phyloP scores from a whole-genome alignment of 2,113 vertebrate species.

The Collichthys lucidus region DNA sequence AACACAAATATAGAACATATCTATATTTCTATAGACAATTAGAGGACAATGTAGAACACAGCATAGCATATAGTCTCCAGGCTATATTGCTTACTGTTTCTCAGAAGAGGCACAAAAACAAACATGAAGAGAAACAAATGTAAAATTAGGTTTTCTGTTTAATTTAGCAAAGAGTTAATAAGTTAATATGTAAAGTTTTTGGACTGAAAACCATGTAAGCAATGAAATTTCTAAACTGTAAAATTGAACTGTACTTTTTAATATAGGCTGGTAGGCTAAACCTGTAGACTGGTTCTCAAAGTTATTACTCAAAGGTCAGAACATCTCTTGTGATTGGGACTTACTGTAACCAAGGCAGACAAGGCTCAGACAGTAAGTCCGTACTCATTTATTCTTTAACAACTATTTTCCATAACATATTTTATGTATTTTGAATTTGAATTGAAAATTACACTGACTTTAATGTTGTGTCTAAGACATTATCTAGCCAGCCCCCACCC shows the following conservation, averaged over 20 bases:
- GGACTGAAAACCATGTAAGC: not conserved
- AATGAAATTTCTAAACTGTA: not conserved
- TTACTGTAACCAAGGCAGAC: too few relatives aligned
- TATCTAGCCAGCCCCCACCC: too few relatives aligned
- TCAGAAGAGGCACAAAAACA: slow-evolving; percentile 12
- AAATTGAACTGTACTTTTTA: not conserved
- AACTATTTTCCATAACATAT: too few relatives aligned
- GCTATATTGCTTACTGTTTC: slow-evolving; percentile 10
- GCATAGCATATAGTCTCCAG: not conserved
- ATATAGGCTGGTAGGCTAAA: not conserved
- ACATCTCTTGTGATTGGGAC: too few relatives aligned
- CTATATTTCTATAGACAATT: slow-evolving; percentile 10
- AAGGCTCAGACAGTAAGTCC: too few relatives aligned
- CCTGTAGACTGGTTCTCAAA: not conserved
- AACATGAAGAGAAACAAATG: not conserved
- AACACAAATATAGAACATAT: slow-evolving; percentile 39
- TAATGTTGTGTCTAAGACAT: too few relatives aligned
- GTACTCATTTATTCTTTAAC: too few relatives aligned
- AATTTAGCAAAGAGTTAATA: not conserved
- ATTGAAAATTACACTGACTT: too few relatives aligned
- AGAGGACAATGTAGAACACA: not conserved
- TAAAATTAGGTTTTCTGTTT: not conserved
- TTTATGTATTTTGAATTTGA: too few relatives aligned
- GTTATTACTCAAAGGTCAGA: too few relatives aligned
- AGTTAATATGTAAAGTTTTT: slow-evolving; percentile 1